Conservation (phyloP, 2,113 vertebrate species). For the Anolis sagrei region DNA sequence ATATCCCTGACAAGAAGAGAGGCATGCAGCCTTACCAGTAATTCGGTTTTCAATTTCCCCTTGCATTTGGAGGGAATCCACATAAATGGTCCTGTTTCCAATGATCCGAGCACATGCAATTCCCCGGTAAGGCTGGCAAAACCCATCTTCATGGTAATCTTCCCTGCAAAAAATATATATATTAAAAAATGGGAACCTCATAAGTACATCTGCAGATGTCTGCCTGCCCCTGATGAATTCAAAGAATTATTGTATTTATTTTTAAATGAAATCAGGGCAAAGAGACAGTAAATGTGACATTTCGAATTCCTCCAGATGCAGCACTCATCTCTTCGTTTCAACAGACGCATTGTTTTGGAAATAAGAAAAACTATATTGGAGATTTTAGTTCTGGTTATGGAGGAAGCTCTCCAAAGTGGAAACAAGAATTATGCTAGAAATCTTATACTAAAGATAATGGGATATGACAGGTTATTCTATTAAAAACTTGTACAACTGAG, state of each 20-base stretch:
- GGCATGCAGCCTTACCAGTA: constrained; percentile 81
- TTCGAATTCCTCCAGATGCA: neutral
- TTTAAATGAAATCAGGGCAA: constrained; percentile 3
- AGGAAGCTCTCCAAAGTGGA: constrained; percentile 28
- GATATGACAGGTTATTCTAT: constrained; percentile 43
- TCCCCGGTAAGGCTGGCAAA: constrained; percentile 96
- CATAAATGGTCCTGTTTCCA: constrained; percentile 95
- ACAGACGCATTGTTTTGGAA: neutral
- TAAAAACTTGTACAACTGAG: constrained; percentile 40
- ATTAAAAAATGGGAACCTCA: constrained; percentile 53
- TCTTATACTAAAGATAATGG: constrained; percentile 15
- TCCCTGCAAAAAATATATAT: constrained; percentile 74
- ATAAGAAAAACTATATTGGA: neutral
- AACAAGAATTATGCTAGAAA: constrained; percentile 39
- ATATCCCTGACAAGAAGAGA: neutral
- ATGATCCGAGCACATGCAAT: constrained; percentile 97
- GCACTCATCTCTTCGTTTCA: constrained; percentile 1
- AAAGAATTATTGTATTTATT: neutral
- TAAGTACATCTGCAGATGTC: constrained; percentile 24
- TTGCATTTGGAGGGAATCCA: constrained; percentile 97
- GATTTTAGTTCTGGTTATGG: constrained; percentile 19
- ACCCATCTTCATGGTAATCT: constrained; percentile 89
- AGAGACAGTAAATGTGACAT: constrained; percentile 15
- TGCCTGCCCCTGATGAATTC: neutral
- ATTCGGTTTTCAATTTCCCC: constrained; percentile 98